Conservation (phyloP, 2,113 vertebrate species). For the Oophaga pumilio region DNA sequence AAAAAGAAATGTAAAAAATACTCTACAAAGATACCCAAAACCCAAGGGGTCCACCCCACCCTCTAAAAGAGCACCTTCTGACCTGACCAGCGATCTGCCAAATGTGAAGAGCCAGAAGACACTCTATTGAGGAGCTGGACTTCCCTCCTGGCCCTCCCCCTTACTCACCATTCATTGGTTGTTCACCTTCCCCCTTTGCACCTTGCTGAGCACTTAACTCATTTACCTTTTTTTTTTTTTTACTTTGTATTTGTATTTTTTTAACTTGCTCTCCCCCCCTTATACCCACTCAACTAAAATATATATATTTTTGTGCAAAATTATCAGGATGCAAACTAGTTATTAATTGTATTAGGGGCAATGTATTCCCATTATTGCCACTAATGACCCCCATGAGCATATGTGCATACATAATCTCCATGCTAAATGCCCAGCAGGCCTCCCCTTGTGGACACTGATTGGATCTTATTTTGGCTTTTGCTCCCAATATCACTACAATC, state of each 20-base stretch:
- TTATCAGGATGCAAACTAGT: background rate
- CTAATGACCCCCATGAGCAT: background rate
- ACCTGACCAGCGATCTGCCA: too few relatives aligned
- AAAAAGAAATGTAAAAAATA: background rate
- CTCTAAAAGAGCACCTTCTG: too few relatives aligned
- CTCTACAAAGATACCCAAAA: too few relatives aligned
- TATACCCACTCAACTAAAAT: background rate
- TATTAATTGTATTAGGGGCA: background rate
- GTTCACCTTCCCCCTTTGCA: constrained; percentile 63
- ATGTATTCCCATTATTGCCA: background rate
- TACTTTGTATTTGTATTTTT: background rate
- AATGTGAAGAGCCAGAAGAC: too few relatives aligned
- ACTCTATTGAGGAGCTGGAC: too few relatives aligned
- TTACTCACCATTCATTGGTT: constrained; percentile 73
- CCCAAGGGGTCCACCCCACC: background rate
- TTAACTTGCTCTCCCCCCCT: background rate
- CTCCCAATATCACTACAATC: background rate
- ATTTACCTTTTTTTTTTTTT: background rate
- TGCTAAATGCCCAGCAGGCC: background rate
- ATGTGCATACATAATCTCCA: constrained; percentile 30
- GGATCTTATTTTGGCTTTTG: background rate
- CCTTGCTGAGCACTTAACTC: background rate
- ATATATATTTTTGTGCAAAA: background rate
- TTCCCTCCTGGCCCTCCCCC: background rate
- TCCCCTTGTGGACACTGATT: background rate